Evolutionary conservation across 1,140 invertebrate genomes (phyloP).

Genomic region (Nebria ingens): DNA sequence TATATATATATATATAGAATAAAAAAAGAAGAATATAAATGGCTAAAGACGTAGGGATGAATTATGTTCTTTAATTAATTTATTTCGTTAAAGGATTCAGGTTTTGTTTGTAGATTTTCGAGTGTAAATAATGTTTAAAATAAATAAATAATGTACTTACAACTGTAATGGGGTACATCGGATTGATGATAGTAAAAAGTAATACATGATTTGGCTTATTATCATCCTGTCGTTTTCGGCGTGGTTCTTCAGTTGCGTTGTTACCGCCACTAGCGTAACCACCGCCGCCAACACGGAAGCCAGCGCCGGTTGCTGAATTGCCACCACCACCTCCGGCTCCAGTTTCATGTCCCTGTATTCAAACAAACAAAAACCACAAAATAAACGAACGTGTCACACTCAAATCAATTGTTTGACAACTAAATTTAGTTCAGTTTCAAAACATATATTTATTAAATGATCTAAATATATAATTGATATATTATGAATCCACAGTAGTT

Average conservation of each 20-base stretch:
- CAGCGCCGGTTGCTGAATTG: neutral
- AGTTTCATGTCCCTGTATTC: neutral
- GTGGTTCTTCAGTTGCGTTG: conserved; percentile 44
- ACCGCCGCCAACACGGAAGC: neutral
- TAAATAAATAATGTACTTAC: conserved; percentile 66
- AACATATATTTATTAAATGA: no score
- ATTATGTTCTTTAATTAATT: no score
- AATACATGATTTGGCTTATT: conserved; percentile 82
- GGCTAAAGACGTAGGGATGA: no score
- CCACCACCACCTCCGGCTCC: neutral
- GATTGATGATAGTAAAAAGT: conserved; percentile 91
- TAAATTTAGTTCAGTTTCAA: no score
- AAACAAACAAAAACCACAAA: neutral
- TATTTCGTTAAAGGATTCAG: no score
- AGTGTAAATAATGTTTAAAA: no score
- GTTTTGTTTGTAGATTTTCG: no score
- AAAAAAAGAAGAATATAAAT: no score
- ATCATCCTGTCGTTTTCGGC: conserved; percentile 51
- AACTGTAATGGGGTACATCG: conserved; percentile 96
- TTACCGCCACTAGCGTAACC: conserved; percentile 46
- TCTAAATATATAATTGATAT: no score
- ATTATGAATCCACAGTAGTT: no score
- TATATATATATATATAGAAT: no score
- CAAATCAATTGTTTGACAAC: no score
- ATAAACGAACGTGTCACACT: neutral